Percentiles rank a stretch among this genome's conserved stretches.
Conservation (phyloP, 2,888 invertebrate genomes). For the Aleiodes testaceus region DNA sequence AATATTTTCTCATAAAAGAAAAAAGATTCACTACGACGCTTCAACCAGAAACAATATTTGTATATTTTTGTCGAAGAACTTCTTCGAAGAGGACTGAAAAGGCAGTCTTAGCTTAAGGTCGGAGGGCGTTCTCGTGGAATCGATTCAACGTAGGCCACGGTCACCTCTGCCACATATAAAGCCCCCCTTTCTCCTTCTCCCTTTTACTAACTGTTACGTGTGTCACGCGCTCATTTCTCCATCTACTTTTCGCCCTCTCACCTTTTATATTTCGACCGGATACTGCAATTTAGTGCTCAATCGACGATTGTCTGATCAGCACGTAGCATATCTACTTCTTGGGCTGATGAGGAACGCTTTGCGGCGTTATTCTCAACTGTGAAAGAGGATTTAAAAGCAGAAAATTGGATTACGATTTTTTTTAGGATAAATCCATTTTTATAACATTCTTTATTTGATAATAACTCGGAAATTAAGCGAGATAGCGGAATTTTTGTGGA, state of each 20-base stretch:
- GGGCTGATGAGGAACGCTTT: not conserved
- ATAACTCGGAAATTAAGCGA: too few species aligned
- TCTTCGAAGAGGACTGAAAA: not conserved
- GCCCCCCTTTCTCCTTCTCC: constrained; percentile 26
- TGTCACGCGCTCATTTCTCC: constrained; percentile 39
- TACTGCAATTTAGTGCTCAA: constrained; percentile 3
- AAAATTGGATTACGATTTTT: too few species aligned
- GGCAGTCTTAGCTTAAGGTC: constrained; percentile 51
- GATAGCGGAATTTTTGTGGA: too few species aligned
- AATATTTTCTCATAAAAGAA: too few species aligned
- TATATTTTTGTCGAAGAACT: constrained; percentile 1
- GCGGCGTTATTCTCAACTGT: not conserved
- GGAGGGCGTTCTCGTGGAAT: constrained; percentile 55
- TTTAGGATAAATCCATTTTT: too few species aligned
- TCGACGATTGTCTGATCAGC: not conserved
- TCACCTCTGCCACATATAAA: constrained; percentile 39
- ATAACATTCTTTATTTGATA: too few species aligned
- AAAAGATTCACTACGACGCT: not conserved
- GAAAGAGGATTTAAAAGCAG: too few species aligned
- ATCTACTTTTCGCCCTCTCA: constrained; percentile 42
- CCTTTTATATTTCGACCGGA: constrained; percentile 29
- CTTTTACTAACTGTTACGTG: not conserved
- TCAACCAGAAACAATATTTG: not conserved
- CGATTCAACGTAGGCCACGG: constrained; percentile 57
- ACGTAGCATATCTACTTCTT: constrained; percentile 19